Base-by-base conservation (phyloP, 2,113 vertebrate species). In the Todiramphus saurophagus region DNA sequence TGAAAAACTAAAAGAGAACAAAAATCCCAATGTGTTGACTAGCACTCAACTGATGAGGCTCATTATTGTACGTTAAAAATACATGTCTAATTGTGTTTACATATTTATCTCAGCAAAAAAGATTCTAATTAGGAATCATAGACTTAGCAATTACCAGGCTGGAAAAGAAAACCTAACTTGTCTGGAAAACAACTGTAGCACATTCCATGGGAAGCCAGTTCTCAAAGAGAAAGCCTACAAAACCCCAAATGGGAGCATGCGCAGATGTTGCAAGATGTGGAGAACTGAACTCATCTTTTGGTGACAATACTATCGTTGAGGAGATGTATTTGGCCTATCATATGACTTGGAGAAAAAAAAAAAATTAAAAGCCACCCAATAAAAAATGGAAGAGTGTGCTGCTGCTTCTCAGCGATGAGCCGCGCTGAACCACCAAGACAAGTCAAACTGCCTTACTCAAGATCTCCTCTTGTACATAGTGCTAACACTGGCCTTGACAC, bases 31-130 rank as follows among this genome's bases (percentile, higher is more conserved):
- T 20, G 23, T 76, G 37, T 82, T 60, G 81, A 79, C 95, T 92
- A 94, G 72, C 60, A 83, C 46, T 92, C 68, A 93, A 70, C 60
- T 73, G 50, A 62, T 7, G 27, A 83, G 30, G 73, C 66, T 87
- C 46, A 91, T 95, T 70, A 92, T 79, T 46, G 46, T 62, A 64
- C 2, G 21, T 70, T 90, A 90, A 73, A 82, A 94, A 94, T 94
- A 94, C 62, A 39, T 60, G 68, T 59, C 23, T 84, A 67, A 70
- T 77, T 70, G 24, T 95, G 89, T 91, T 94, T 93, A 95, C n/a
- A 30, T 92, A 96, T 95, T 94, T 96, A 94, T 83, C 64, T 93
- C 73, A 91, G 92, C 85, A 97, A 97, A 97, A 97, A 92, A 78
- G 53, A 85, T 87, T 93, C 51, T 93, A 95, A 96, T 97, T 95